Evolutionary conservation across 2,113 vertebrate genomes (phyloP), one percentile per base, ranked within the genome.

Genomic region (Calyptomena viridis): DNA sequence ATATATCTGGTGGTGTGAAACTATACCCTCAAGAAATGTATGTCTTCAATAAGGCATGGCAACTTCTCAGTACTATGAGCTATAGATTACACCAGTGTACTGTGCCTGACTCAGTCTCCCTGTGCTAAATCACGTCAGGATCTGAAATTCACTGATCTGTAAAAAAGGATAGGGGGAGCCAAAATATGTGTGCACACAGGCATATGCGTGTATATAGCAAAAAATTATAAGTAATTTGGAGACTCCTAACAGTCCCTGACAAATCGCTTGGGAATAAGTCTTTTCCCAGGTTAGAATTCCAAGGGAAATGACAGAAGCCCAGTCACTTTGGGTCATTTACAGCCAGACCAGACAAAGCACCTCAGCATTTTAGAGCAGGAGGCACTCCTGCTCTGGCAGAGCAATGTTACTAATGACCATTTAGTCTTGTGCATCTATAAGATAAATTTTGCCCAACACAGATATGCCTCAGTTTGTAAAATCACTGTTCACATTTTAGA

Each of bases 111-210:
- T 95, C 87, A 40, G 31, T 67, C 78, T 91, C 35, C 67, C 55
- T 55, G 72, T 88, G 72, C 78, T 91, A 95, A 93, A 84, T 94
- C 83, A 59, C 67, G 89, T 87, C 89, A 89, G 62, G 28, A 93
- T 89, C 74, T 94, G 75, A 91, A 89, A 93, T 76, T 87, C 89
- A 59, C 64, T 88, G 63, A 74, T 86, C 75, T 59, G 78, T 87
- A 84, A 80, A 89, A 95, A 62, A 85, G 78, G 83, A 39, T 17
- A 83, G 55, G 83, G 56, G 60, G 55, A 77, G 35, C 42, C 58
- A 71, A 91, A 91, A 80, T 93, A 93, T 33, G 49, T 88, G 55
- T 50, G 78, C 79, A 53, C 35, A 27, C 23, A 77, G 42, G 35
- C 79, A 18, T 69, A 22, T 49, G 27, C 6, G 19, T 76, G 44